Evolutionary conservation across 2,888 invertebrate species (phyloP).

Genomic region (Diabrotica balteata): DNA sequence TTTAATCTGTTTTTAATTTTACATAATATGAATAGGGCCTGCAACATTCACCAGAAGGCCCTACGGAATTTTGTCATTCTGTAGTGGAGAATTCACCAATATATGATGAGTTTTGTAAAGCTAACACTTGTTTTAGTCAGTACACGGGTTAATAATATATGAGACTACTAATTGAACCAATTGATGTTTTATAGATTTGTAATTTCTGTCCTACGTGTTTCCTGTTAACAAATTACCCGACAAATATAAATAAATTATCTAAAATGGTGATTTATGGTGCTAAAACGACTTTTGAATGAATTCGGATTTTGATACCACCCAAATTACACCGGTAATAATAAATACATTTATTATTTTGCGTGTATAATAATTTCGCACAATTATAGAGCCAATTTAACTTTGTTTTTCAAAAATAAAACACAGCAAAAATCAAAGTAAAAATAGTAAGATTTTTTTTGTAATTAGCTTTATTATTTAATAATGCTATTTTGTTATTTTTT

Average conservation of each 20-base stretch:
- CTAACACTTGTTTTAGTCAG: constrained; percentile 41
- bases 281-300: constrained; percentile 14
- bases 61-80: constrained; percentile 19
- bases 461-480: no score
- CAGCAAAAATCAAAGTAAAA: no score
- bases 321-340: no score
- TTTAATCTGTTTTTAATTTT: no score
- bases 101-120: constrained; percentile 41
- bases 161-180: constrained; percentile 43
- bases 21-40: constrained; percentile 3
- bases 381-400: no score
- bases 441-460: no score
- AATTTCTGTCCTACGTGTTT: constrained; percentile 33
- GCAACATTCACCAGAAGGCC: constrained; percentile 13
- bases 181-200: constrained; percentile 43
- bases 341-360: no score
- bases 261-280: constrained; percentile 33
- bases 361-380: no score
- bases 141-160: constrained; percentile 39
- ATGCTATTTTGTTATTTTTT: no score
- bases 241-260: constrained; percentile 41
- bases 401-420: no score
- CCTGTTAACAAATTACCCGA: constrained; percentile 39
- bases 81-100: constrained; percentile 17
- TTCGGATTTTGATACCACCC: no score